A percentile compares a stretch with the other conserved stretches of the same genome.
These are phyloP conservation scores for Limnephilus lunatus DNA, from an alignment of 2,888 invertebrate genomes.

Conservation along the genomic window DNA sequence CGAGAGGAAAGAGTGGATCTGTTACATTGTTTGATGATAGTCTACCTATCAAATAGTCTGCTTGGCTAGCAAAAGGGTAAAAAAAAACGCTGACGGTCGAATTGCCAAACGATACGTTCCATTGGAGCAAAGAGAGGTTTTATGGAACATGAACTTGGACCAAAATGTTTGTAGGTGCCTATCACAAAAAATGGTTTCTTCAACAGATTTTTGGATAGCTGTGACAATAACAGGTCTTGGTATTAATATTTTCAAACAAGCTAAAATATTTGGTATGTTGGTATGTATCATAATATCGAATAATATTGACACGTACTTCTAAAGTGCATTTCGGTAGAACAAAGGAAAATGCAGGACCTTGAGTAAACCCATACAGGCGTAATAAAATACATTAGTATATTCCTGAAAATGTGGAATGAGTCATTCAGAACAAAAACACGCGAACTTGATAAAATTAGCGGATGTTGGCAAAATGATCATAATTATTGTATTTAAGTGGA, in stretches of 20 bases:
- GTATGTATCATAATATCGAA: too few species aligned
- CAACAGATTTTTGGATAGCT: too few species aligned
- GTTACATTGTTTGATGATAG: conserved; percentile 17
- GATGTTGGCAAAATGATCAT: not conserved
- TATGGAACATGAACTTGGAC: not conserved
- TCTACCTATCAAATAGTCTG: conserved; percentile 28
- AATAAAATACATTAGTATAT: not conserved
- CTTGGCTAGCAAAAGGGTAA: conserved; percentile 12
- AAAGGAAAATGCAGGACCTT: not conserved
- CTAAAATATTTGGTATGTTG: too few species aligned
- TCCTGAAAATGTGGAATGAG: not conserved
- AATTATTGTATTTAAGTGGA: not conserved
- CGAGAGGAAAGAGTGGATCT: not conserved
- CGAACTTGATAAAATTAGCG: not conserved
- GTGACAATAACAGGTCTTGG: too few species aligned
- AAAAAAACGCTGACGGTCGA: not conserved
- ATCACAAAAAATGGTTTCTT: too few species aligned
- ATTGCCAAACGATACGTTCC: not conserved
- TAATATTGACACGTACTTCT: not conserved
- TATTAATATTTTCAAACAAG: too few species aligned
- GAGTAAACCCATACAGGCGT: not conserved
- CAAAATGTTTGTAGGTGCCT: not conserved
- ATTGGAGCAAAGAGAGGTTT: not conserved
- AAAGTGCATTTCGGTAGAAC: not conserved
- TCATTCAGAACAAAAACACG: not conserved